Percentiles rank a stretch among this genome's conserved stretches.
Conservation (phyloP, 2,113 vertebrate genomes). For the Marcusenius ussheri region DNA sequence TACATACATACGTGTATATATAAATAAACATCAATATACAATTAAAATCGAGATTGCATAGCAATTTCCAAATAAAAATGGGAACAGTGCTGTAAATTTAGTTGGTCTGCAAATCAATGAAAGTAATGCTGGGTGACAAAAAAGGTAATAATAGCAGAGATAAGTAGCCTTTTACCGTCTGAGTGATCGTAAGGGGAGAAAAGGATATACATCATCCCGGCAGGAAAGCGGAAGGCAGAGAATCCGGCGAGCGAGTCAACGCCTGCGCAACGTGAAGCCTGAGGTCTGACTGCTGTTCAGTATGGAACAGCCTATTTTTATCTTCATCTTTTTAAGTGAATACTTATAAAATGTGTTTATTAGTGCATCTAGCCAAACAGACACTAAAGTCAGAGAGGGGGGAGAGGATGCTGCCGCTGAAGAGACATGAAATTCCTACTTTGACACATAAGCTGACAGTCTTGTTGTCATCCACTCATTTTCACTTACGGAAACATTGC, state of each 20-base stretch:
- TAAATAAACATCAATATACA: slow-evolving; percentile 20
- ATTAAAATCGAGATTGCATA: slow-evolving; percentile 29
- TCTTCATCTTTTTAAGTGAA: slow-evolving; percentile 17
- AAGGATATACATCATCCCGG: no score
- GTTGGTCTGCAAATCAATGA: slow-evolving; percentile 2
- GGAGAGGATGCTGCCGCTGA: not conserved
- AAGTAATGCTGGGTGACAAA: not conserved
- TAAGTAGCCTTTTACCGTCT: not conserved
- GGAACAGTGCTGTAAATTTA: slow-evolving; percentile 20
- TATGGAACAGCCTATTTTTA: not conserved
- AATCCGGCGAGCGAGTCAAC: not conserved
- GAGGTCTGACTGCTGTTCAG: slow-evolving; percentile 7
- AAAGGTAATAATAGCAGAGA: not conserved
- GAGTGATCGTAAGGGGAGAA: not conserved
- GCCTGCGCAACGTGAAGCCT: not conserved
- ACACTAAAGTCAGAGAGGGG: not conserved
- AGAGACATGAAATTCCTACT: not conserved
- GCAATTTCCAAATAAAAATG: slow-evolving; percentile 24
- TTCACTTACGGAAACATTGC: not conserved
- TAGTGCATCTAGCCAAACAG: not conserved
- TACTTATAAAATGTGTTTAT: not conserved
- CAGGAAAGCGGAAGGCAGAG: not conserved
- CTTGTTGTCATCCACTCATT: not conserved
- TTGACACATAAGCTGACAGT: not conserved
- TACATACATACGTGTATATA: slow-evolving; percentile 9